These are phyloP conservation scores for Cebidichthys violaceus DNA, from an alignment of 2,113 vertebrate species.

Conservation along the genomic window DNA sequence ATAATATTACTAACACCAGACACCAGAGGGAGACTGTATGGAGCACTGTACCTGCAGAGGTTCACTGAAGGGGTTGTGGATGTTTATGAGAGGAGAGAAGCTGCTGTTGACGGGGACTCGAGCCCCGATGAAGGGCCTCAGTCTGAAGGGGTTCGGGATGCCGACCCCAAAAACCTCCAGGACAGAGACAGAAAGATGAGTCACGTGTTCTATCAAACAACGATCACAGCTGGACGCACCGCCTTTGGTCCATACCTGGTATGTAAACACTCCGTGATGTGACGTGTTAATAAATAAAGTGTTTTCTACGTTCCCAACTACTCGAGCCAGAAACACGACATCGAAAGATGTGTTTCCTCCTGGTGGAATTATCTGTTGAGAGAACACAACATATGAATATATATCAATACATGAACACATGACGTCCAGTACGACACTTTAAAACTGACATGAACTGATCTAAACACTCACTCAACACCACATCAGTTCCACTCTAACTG, in stretches of 20 bases:
- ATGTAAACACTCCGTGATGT: constrained; percentile 99
- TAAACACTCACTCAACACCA: too few species aligned
- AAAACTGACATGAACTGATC: too few species aligned
- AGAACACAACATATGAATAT: background rate
- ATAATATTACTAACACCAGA: too few species aligned
- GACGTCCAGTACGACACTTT: too few species aligned
- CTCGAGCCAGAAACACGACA: constrained; percentile 98
- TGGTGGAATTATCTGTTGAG: constrained; percentile 93
- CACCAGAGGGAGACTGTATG: too few species aligned
- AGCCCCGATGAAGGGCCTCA: constrained; percentile 97
- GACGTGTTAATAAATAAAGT: constrained; percentile 99
- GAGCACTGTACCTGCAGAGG: constrained; percentile 88
- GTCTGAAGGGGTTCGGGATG: constrained; percentile 95
- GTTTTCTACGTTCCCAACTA: constrained; percentile 99
- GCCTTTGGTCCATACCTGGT: constrained; percentile 89
- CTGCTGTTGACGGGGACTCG: constrained; percentile 99
- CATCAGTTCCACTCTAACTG: too few species aligned
- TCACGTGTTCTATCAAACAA: background rate
- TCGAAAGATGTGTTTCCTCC: constrained; percentile 99
- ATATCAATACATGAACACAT: background rate
- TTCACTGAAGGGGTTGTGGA: constrained; percentile 97
- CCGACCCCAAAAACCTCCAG: constrained; percentile 97
- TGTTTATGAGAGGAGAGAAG: constrained; percentile 98
- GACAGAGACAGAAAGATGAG: constrained; percentile 6
- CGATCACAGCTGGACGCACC: background rate